Percentiles rank a stretch among this genome's conserved stretches.
Conservation (phyloP, 2,888 invertebrate genomes). For the Trisateles emortualis region DNA sequence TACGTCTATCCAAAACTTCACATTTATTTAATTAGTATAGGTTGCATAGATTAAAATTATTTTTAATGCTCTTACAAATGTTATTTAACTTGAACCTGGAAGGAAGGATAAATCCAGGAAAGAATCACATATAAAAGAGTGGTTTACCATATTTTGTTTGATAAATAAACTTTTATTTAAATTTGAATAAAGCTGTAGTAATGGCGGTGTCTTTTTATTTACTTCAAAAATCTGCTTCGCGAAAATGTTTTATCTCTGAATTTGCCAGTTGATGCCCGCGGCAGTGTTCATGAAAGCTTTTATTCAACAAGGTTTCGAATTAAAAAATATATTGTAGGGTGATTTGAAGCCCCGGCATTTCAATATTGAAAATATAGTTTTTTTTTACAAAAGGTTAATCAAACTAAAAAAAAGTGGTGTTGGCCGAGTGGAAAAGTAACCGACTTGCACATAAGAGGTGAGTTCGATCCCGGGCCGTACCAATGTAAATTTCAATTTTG, state of each 20-base stretch:
- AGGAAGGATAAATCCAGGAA: neutral
- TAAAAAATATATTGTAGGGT: constrained; percentile 12
- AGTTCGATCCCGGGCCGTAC: too few relatives aligned
- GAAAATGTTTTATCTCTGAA: constrained; percentile 38
- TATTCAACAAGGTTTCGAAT: constrained; percentile 22
- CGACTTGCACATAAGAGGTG: too few relatives aligned
- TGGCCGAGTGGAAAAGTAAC: too few relatives aligned
- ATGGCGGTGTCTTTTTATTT: constrained; percentile 32
- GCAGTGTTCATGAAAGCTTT: constrained; percentile 20
- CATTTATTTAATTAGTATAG: too few relatives aligned
- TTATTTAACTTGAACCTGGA: too few relatives aligned
- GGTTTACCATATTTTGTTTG: constrained; percentile 22
- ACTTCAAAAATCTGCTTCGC: constrained; percentile 27
- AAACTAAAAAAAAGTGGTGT: too few relatives aligned
- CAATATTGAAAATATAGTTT: neutral
- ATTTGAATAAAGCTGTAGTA: constrained; percentile 21
- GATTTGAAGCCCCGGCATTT: constrained; percentile 13
- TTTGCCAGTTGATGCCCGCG: constrained; percentile 33
- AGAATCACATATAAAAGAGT: constrained; percentile 8
- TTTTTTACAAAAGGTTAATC: constrained; percentile 1
- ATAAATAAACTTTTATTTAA: constrained; percentile 19
- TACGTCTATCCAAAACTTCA: too few relatives aligned
- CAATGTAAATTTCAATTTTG: too few relatives aligned
- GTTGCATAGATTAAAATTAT: too few relatives aligned
- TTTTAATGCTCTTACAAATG: too few relatives aligned